phyloP scores from a whole-genome alignment of 2,113 vertebrate species.

The sheep (Ovis aries) region ARS-UI_Ramb_v3.0 NC_056058.1:63333001-63333500 shows the following conservation, averaged over 20 bases:
- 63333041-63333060: not conserved
- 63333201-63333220: not conserved
- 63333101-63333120: not conserved
- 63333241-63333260: not conserved
- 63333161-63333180: not conserved
- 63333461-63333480: conserved; percentile 27
- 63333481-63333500: conserved; percentile 55
- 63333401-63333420: conserved; percentile 60
- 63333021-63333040: not conserved
- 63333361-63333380: not conserved
- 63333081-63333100: not conserved
- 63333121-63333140: not conserved
- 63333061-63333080: not conserved
- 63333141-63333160: not conserved
- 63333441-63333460: conserved; percentile 60
- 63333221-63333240: not conserved
- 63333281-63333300: not conserved
- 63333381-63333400: conserved; percentile 27
- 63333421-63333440: conserved; percentile 52
- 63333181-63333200: conserved; percentile 5
- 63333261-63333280: not conserved
- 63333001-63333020: not conserved
- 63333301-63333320: not conserved
- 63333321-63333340: not conserved
- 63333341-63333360: conserved; percentile 16